Evolutionary conservation across 2,797 vertebrate genomes (phyloP).

Genomic region (Scyliorhinus canicula): DNA sequence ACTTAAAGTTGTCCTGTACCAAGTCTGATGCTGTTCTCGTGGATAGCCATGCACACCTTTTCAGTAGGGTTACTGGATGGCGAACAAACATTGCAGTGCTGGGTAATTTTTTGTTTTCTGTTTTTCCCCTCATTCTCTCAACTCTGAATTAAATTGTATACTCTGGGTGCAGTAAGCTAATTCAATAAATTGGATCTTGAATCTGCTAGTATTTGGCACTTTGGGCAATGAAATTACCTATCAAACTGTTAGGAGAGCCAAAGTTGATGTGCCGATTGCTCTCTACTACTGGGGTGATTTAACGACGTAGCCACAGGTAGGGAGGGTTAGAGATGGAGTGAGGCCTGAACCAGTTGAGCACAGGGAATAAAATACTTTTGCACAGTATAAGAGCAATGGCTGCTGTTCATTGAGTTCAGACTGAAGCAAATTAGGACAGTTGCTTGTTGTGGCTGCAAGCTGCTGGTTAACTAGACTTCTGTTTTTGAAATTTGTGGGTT

Average conservation of each 20-base stretch:
- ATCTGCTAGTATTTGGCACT: not conserved
- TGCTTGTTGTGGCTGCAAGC: conserved; percentile 27
- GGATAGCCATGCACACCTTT: not conserved
- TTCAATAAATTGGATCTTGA: not conserved
- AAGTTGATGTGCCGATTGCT: not conserved
- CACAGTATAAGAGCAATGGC: not conserved
- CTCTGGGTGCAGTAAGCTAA: not conserved
- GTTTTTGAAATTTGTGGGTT: not conserved
- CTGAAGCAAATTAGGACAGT: not conserved
- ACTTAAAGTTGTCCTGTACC: not conserved
- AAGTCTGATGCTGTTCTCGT: not conserved
- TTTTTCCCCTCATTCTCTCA: not conserved
- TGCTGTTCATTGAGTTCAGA: conserved; percentile 6
- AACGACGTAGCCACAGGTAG: no score
- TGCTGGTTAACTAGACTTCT: not conserved
- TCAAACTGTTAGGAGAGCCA: not conserved
- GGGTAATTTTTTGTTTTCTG: not conserved
- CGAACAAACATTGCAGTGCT: no score
- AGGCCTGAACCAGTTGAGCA: not conserved
- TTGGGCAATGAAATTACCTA: not conserved
- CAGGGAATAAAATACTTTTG: not conserved
- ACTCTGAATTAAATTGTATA: not conserved
- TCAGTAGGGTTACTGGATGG: not conserved
- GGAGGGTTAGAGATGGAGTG: not conserved
- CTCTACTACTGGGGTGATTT: not conserved